A percentile compares a stretch with the other conserved stretches of the same genome.
Evolutionary conservation across 2,113 vertebrate genomes (phyloP).

Genomic region (western clawed frog (Xenopus tropicalis)): UCB_Xtro_10.0 CM004448.2:81734501-81735000

Average conservation of each 20-base stretch:
- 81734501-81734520: conserved; percentile 1
- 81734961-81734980: too few relatives aligned
- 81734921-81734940: too few relatives aligned
- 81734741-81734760: not conserved
- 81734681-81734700: conserved; percentile 35
- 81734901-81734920: too few relatives aligned
- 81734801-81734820: too few relatives aligned
- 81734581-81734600: conserved; percentile 24
- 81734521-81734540: not conserved
- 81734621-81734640: conserved; percentile 33
- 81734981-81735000: too few relatives aligned
- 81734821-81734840: too few relatives aligned
- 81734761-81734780: too few relatives aligned
- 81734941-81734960: too few relatives aligned
- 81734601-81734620: conserved; percentile 38
- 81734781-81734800: too few relatives aligned
- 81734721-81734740: not conserved
- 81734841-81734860: too few relatives aligned
- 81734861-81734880: too few relatives aligned
- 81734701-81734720: conserved; percentile 1
- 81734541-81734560: conserved; percentile 24
- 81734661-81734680: conserved; percentile 19
- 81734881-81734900: too few relatives aligned
- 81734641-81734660: conserved; percentile 26
- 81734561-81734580: conserved; percentile 29